Base-by-base conservation (phyloP, 2,113 vertebrate genomes). In the Istiophorus platypterus region DNA sequence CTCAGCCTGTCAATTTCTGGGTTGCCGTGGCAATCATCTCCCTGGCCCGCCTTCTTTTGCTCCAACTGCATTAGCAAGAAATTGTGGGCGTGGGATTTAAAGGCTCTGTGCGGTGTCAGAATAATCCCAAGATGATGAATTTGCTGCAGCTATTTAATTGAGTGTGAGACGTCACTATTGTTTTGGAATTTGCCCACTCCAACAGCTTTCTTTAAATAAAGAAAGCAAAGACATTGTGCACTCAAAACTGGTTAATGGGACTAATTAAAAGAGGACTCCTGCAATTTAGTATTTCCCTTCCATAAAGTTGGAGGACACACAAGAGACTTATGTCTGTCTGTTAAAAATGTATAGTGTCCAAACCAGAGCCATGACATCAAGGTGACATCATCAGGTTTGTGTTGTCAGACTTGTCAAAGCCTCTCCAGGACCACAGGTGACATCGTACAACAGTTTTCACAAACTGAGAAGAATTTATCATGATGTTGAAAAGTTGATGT, bases 1-100 rank as follows among this genome's bases (percentile, higher is more conserved):
- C 93, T 94, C 91, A 97, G 94, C 74, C 87, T 94, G 80, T 97
- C 95, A 89, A 95, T 95, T 88, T 98, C 96, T 2, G 90, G 93
- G 76, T 92, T 93, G 4, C 93, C 91, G 18, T 95, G 94, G 49
- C 93, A 89, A 51, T 91, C 92, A 12, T 96, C 95, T 80, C 92
- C 93, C 7, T 85, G 72, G 14, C 78, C 77, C 80, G 81, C 88
- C 12, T 93, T 95, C 78, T 95, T 95, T 73, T 92, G 91, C 70
- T 94, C 94, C 29, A 76, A 68, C 95, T 96, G 59, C 47, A 73
- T 80, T n/a, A 22, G 51, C 3, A 20, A 89, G 2, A 82, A 83
- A 80, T 75, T 0, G 34, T 6, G 62, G 81, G 49, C 7, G 1
- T 12, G 71, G 42, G 39, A 39, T 52, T 71, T 77, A 39, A 41